Evolutionary conservation across 64 coral and sea anemone genomes (phyloP).

Genomic region (Porites lutea): DNA sequence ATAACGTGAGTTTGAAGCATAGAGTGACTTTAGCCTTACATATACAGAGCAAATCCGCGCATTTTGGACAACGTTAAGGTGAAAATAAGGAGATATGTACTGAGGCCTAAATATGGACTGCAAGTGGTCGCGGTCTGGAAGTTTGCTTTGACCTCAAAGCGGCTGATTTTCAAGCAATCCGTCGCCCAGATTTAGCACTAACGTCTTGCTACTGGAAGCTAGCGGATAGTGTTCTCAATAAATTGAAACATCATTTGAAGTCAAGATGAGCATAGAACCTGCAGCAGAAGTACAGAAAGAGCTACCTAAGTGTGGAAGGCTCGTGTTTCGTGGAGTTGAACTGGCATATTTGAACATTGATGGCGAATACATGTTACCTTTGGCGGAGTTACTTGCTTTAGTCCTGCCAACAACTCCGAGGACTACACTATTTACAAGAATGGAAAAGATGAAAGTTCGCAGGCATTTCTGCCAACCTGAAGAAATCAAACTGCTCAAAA

Average conservation of each 20-base stretch:
- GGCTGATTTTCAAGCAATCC: conserved; percentile 7
- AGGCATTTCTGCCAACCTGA: conserved; percentile 92
- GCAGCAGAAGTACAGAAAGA: conserved; percentile 16
- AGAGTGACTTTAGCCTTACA: conserved; percentile 12
- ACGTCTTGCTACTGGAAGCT: not conserved
- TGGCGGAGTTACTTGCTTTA: conserved; percentile 85
- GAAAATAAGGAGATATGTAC: not conserved
- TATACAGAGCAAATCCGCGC: conserved; percentile 8
- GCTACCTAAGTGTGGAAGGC: conserved; percentile 61
- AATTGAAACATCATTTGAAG: conserved; percentile 12
- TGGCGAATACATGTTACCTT: conserved; percentile 89
- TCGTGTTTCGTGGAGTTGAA: conserved; percentile 88
- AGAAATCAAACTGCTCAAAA: conserved; percentile 94
- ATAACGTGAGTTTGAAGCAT: conserved; percentile 32
- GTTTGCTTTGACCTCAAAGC: conserved; percentile 22
- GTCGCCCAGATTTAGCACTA: not conserved
- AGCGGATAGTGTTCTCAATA: conserved; percentile 7
- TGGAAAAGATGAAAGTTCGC: conserved; percentile 96
- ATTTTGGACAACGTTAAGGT: conserved; percentile 41
- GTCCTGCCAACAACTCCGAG: conserved; percentile 83
- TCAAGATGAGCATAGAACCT: conserved; percentile 14
- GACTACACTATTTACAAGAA: conserved; percentile 95
- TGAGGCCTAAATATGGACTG: conserved; percentile 4
- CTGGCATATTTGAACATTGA: conserved; percentile 92
- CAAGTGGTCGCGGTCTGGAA: not conserved